Evolutionary conservation across 2,888 invertebrate genomes (phyloP).

Genomic region (Oligia strigilis): DNA sequence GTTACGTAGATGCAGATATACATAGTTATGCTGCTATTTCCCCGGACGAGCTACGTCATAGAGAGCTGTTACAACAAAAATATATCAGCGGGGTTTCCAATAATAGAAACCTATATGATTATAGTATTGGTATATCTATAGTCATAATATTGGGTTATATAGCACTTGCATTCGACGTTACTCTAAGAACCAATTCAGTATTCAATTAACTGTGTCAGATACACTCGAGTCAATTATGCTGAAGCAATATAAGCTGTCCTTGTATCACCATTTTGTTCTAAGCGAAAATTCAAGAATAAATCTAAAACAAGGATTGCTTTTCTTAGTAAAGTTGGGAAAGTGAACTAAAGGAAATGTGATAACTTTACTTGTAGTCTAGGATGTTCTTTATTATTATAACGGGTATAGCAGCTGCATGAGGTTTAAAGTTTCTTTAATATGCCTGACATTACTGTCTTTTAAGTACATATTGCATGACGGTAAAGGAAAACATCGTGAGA

Average conservation of each 20-base stretch:
- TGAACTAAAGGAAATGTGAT: conserved; percentile 26
- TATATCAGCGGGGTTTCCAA: background rate
- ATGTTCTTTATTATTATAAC: conserved; percentile 28
- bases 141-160: background rate
- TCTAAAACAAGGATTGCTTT: conserved; percentile 38
- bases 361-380: conserved; percentile 18
- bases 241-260: background rate
- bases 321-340: conserved; percentile 37
- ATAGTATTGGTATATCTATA: background rate
- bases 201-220: conserved; percentile 2
- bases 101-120: background rate
- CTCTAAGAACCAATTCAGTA: background rate
- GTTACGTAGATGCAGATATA: background rate
- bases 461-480: background rate
- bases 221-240: background rate
- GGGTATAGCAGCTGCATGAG: background rate
- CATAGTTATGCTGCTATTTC: background rate
- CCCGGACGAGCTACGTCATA: background rate
- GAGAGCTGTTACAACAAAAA: background rate
- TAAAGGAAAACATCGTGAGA: too few species aligned
- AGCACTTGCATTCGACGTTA: background rate
- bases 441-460: background rate
- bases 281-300: conserved; percentile 34
- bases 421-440: background rate
- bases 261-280: conserved; percentile 10